Percentiles rank a stretch among this genome's conserved stretches.
Conservation (phyloP, 2,888 invertebrate genomes). For the Abscondita cerata region DNA sequence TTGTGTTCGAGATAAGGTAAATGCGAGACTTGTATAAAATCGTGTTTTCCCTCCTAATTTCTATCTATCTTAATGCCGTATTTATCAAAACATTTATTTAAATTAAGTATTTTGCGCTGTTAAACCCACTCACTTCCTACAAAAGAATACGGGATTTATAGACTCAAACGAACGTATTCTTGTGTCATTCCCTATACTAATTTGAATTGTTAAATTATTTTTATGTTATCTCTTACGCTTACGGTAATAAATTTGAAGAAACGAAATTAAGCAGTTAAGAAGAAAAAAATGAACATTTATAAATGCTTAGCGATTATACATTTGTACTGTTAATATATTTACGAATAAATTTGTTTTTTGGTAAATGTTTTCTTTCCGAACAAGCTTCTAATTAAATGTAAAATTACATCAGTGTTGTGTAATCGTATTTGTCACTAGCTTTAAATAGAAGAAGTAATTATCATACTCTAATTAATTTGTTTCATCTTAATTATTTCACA, state of each 20-base stretch:
- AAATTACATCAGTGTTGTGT: too few species aligned
- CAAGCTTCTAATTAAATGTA: too few species aligned
- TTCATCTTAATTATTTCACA: too few species aligned
- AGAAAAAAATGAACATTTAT: too few species aligned
- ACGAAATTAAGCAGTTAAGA: constrained; percentile 1
- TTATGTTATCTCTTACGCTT: background rate
- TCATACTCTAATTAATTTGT: too few species aligned
- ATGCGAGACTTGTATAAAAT: constrained; percentile 29
- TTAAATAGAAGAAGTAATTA: too few species aligned
- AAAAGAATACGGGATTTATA: constrained; percentile 19
- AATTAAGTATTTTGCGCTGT: constrained; percentile 58
- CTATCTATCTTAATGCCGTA: constrained; percentile 56
- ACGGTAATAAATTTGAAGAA: background rate
- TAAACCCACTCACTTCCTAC: constrained; percentile 47
- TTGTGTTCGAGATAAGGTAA: constrained; percentile 55
- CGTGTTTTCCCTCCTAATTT: constrained; percentile 49
- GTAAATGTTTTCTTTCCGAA: too few species aligned
- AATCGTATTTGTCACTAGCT: too few species aligned
- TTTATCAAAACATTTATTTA: constrained; percentile 51
- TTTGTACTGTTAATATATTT: too few species aligned
- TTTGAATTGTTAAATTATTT: constrained; percentile 5
- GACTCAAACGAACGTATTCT: constrained; percentile 8
- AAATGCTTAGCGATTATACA: too few species aligned
- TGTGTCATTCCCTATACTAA: background rate
- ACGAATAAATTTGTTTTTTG: too few species aligned